Conservation (phyloP, 2,888 invertebrate genomes). For the Sinopyrophorus schimmeli region DNA sequence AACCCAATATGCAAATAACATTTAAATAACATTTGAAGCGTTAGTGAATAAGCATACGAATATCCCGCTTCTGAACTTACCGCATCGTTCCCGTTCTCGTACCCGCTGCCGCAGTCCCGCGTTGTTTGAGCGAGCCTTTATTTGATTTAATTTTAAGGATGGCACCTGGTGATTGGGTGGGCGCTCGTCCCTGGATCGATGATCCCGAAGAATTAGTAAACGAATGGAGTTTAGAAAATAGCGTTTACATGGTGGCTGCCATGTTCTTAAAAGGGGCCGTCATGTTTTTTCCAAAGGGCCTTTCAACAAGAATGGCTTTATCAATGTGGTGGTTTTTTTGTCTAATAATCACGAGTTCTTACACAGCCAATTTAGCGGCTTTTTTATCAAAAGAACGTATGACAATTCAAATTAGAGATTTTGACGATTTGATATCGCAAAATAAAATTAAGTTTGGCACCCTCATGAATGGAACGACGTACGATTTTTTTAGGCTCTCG, state of each 20-base stretch:
- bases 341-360: constrained; percentile 83
- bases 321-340: constrained; percentile 92
- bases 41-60: too few relatives aligned
- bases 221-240: constrained; percentile 84
- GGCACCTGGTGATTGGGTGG: constrained; percentile 91
- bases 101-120: too few relatives aligned
- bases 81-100: too few relatives aligned
- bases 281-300: too few relatives aligned
- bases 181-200: constrained; percentile 88
- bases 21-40: too few relatives aligned
- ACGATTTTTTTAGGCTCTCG: constrained; percentile 81
- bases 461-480: constrained; percentile 83
- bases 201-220: constrained; percentile 89
- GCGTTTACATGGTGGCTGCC: constrained; percentile 93
- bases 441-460: constrained; percentile 90
- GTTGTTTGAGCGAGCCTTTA: too few relatives aligned
- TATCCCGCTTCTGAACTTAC: too few relatives aligned
- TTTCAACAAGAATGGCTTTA: constrained; percentile 85
- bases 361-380: constrained; percentile 90
- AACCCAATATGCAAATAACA: too few relatives aligned
- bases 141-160: too few relatives aligned
- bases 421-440: constrained; percentile 72
- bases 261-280: too few relatives aligned
- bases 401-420: constrained; percentile 77
- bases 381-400: constrained; percentile 78